Evolutionary conservation across 1,140 invertebrate species (phyloP).

Genomic region (Ceratoteleas bidentatus): DNA sequence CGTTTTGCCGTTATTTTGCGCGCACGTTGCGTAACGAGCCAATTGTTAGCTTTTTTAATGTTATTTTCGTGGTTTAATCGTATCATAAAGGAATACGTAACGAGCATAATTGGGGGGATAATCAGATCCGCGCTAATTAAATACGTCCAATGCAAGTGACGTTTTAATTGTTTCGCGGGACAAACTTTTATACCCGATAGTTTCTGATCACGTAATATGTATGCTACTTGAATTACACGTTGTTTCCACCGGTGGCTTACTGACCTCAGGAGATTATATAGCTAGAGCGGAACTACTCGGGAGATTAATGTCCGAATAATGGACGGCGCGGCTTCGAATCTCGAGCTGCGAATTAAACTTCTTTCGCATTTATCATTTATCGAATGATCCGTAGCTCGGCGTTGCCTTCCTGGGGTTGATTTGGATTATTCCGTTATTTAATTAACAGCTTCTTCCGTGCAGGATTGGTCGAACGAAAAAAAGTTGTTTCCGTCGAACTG

Average conservation of each 20-base stretch:
- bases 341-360: conserved; percentile 34
- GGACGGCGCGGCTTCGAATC: conserved; percentile 17
- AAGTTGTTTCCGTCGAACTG: neutral
- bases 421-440: neutral
- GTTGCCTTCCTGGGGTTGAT: conserved; percentile 2
- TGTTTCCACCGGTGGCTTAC: conserved; percentile 41
- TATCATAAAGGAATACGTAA: conserved; percentile 48
- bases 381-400: neutral
- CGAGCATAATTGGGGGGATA: conserved; percentile 49
- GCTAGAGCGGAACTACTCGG: conserved; percentile 32
- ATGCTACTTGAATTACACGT: conserved; percentile 43
- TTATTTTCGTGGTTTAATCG: conserved; percentile 34
- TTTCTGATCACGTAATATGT: conserved; percentile 54
- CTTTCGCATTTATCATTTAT: conserved; percentile 27
- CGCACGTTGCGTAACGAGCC: conserved; percentile 10
- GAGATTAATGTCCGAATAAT: conserved; percentile 54
- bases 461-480: neutral
- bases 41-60: conserved; percentile 29
- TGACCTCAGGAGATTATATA: conserved; percentile 54
- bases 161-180: conserved; percentile 54
- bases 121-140: conserved; percentile 59
- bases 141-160: conserved; percentile 49
- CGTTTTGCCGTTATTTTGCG: conserved; percentile 15
- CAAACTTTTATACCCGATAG: conserved; percentile 53
- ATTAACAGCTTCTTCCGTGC: neutral